These are phyloP conservation scores for Pandion haliaetus DNA, from an alignment of 2,113 vertebrate species.

Conservation along the genomic window DNA sequence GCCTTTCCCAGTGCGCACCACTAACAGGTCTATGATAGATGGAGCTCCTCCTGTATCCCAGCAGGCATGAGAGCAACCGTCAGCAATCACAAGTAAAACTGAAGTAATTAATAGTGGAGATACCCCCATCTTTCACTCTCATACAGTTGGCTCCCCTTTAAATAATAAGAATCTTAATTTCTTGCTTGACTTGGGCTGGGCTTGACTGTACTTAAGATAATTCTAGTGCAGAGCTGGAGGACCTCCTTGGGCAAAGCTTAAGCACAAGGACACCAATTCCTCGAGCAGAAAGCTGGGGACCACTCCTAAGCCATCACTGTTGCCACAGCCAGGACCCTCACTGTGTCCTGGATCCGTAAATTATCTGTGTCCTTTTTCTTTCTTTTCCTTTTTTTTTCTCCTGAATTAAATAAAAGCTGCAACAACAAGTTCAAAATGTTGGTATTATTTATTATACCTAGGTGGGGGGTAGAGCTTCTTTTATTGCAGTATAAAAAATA, in stretches of 20 bases:
- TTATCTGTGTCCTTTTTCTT: background rate
- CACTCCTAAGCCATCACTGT: background rate
- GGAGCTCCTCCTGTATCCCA: background rate
- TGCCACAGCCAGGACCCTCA: background rate
- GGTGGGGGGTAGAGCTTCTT: background rate
- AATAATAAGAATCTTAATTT: background rate
- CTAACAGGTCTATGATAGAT: background rate
- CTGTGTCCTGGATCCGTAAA: background rate
- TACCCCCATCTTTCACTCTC: background rate
- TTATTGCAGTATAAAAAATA: background rate
- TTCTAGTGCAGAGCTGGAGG: background rate
- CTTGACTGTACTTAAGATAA: background rate
- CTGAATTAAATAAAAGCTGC: background rate
- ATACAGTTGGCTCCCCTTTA: background rate
- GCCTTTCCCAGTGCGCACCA: background rate
- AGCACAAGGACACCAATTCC: background rate
- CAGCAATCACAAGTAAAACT: background rate
- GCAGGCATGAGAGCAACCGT: background rate
- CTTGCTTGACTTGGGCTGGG: background rate
- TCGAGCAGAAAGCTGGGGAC: accelerated
- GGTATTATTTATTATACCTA: background rate
- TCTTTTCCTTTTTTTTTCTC: background rate
- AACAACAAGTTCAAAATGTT: background rate
- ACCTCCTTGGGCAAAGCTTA: background rate
- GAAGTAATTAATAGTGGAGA: background rate